Percentiles rank a stretch among this genome's conserved stretches.
These are phyloP conservation scores for Brachyopa scutellaris DNA, from an alignment of 2,888 invertebrate genomes.

Conservation along the genomic window DNA sequence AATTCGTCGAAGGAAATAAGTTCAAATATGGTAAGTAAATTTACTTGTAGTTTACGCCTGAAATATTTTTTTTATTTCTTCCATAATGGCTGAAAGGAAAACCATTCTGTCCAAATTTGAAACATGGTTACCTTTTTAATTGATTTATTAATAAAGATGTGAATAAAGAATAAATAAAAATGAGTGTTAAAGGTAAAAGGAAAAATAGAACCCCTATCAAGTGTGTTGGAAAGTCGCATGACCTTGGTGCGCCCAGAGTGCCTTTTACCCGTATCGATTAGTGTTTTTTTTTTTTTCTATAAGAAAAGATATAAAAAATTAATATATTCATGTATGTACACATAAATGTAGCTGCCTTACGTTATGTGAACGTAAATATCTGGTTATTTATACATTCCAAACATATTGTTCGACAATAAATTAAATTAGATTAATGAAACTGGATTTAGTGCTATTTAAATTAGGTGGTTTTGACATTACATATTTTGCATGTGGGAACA, in stretches of 20 bases:
- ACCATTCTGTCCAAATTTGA: too few relatives aligned
- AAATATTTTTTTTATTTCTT: not conserved
- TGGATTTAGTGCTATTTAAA: too few relatives aligned
- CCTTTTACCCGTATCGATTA: slow-evolving; percentile 40
- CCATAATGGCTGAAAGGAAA: slow-evolving; percentile 48
- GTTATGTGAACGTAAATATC: too few relatives aligned
- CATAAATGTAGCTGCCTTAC: too few relatives aligned
- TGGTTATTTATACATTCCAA: not conserved
- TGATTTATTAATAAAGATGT: not conserved
- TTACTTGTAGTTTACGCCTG: not conserved
- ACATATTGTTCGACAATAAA: too few relatives aligned
- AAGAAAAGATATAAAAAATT: not conserved
- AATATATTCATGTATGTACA: not conserved
- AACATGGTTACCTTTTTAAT: too few relatives aligned
- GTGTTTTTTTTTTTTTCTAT: not conserved
- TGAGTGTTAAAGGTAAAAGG: too few relatives aligned
- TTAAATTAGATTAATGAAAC: too few relatives aligned
- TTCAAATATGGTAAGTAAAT: slow-evolving; percentile 55
- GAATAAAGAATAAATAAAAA: too few relatives aligned
- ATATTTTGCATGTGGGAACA: too few relatives aligned
- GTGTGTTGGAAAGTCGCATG: slow-evolving; percentile 16
- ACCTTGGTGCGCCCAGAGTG: slow-evolving; percentile 45
- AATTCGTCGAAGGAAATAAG: not conserved
- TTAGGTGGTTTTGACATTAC: too few relatives aligned
- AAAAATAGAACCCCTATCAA: too few relatives aligned